phyloP scores from a whole-genome alignment of 2,113 vertebrate genomes.

The Connochaetes taurinus region DNA sequence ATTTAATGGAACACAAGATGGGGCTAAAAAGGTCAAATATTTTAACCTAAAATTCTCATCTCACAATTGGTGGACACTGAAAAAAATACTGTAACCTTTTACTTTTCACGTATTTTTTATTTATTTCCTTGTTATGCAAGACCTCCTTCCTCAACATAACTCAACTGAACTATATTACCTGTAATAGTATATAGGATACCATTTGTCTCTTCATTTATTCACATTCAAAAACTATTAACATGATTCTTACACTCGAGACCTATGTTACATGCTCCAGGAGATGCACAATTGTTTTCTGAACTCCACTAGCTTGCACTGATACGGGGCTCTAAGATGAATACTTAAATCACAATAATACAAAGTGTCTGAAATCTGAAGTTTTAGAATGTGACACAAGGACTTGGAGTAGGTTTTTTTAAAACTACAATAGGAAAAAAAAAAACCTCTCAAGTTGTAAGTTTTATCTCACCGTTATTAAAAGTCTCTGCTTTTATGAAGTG shows the following conservation, averaged over 20 bases:
- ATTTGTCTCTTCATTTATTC: background rate
- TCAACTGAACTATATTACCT: background rate
- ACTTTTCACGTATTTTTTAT: background rate
- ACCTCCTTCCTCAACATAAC: background rate
- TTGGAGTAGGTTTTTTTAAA: background rate
- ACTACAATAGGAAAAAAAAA: background rate
- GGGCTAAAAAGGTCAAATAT: background rate
- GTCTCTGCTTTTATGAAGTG: background rate
- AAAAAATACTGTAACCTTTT: background rate
- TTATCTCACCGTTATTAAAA: background rate
- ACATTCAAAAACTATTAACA: background rate
- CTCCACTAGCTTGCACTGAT: background rate
- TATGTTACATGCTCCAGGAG: background rate
- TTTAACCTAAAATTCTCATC: background rate
- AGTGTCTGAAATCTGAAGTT: background rate
- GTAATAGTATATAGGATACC: background rate
- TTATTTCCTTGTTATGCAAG: background rate
- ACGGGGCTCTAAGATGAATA: background rate
- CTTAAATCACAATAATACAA: background rate
- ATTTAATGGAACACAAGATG: background rate
- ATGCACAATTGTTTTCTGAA: background rate
- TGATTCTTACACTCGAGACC: background rate
- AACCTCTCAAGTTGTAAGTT: background rate
- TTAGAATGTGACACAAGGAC: background rate
- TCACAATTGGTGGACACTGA: background rate